Evolutionary conservation across 2,888 invertebrate genomes (phyloP).

Genomic region (Psococerastis gibbosa): DNA sequence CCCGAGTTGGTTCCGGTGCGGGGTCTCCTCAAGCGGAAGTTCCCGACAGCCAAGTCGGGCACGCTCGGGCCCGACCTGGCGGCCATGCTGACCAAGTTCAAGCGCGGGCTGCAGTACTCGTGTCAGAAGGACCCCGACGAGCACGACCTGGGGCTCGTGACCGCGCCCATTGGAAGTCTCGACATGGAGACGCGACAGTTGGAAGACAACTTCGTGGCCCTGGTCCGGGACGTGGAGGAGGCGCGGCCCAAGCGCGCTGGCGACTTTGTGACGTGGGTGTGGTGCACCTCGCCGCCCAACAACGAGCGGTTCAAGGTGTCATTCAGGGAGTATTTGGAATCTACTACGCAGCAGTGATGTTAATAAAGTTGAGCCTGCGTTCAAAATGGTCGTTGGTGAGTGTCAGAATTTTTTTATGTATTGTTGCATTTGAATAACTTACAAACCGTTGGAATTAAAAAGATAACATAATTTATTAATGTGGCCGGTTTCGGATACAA

Average conservation of each 20-base stretch:
- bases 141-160: slow-evolving; percentile 47
- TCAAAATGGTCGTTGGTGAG: no score
- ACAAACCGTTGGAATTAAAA: no score
- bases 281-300: background rate
- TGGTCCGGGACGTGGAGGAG: slow-evolving; percentile 43
- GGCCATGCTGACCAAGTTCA: slow-evolving; percentile 40
- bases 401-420: no score
- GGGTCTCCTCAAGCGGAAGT: slow-evolving; percentile 56
- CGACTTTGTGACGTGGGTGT: slow-evolving; percentile 42
- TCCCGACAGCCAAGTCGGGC: slow-evolving; percentile 43
- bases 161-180: slow-evolving; percentile 47
- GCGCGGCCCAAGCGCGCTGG: slow-evolving; percentile 47
- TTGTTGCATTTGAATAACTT: no score
- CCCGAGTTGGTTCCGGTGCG: slow-evolving; percentile 55
- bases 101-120: slow-evolving; percentile 48
- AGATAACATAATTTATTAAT: no score
- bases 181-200: slow-evolving; percentile 50
- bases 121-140: slow-evolving; percentile 37
- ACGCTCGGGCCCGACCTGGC: slow-evolving; percentile 46
- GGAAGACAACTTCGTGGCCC: slow-evolving; percentile 47
- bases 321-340: no score
- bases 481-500: no score
- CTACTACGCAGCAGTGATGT: no score
- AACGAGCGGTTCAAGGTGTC: background rate
- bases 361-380: no score